Percentiles rank a stretch among this genome's conserved stretches.
Conservation (phyloP, 2,888 invertebrate genomes). For the Erynnis tages region DNA sequence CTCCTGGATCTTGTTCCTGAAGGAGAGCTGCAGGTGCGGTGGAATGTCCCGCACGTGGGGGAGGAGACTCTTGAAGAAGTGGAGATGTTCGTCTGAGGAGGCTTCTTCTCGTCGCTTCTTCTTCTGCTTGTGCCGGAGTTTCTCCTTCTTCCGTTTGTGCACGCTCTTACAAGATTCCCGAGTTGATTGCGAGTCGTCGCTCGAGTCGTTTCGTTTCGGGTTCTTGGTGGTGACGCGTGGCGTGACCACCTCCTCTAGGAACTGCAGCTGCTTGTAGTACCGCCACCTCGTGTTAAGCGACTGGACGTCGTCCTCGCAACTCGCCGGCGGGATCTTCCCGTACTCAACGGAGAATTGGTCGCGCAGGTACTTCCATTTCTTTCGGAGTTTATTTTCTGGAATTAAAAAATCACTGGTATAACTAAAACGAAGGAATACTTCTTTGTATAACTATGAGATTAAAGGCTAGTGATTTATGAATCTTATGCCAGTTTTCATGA, state of each 20-base stretch:
- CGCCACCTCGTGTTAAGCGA: slow-evolving; percentile 10
- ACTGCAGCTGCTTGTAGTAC: slow-evolving; percentile 20
- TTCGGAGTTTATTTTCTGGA: slow-evolving; percentile 23
- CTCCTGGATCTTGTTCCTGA: slow-evolving; percentile 18
- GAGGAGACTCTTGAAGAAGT: slow-evolving; percentile 22
- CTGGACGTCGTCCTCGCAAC: slow-evolving; percentile 1
- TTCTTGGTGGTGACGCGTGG: slow-evolving; percentile 13
- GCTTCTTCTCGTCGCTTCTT: too few species aligned
- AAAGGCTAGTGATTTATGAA: too few species aligned
- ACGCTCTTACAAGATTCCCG: too few species aligned
- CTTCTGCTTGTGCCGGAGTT: too few species aligned
- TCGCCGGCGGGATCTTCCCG: slow-evolving; percentile 14
- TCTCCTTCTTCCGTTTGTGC: too few species aligned
- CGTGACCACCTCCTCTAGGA: slow-evolving; percentile 21
- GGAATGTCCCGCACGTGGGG: slow-evolving; percentile 23
- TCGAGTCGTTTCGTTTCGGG: slow-evolving; percentile 2
- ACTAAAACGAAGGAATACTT: too few species aligned
- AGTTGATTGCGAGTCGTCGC: slow-evolving; percentile 1
- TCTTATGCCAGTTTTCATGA: too few species aligned
- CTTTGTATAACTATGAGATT: too few species aligned
- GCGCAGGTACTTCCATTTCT: slow-evolving; percentile 23
- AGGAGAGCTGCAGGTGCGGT: slow-evolving; percentile 15
- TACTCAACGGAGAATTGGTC: slow-evolving; percentile 25
- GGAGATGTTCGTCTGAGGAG: slow-evolving; percentile 7
- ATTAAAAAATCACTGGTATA: not conserved